phyloP scores from a whole-genome alignment of 2,113 vertebrate genomes.

The Corynorhinus townsendii region DNA sequence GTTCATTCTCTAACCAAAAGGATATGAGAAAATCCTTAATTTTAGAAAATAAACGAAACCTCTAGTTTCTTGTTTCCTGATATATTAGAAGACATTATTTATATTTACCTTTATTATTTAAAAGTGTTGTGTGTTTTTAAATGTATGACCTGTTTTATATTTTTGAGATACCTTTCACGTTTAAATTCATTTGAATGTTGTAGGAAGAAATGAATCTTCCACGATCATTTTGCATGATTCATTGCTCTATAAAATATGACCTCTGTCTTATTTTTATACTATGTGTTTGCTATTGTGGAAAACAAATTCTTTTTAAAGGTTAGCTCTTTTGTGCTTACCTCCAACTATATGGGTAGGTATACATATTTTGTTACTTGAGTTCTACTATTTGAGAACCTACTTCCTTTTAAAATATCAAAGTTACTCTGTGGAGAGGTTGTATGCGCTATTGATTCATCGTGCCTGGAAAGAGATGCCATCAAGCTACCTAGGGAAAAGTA shows the following conservation, averaged over 20 bases:
- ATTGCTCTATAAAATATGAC: background rate
- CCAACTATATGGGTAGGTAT: background rate
- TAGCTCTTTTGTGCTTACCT: background rate
- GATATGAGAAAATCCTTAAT: background rate
- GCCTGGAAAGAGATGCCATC: slow-evolving; percentile 53
- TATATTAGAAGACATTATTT: background rate
- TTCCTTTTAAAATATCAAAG: slow-evolving; percentile 47
- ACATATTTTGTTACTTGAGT: background rate
- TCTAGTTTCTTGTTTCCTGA: slow-evolving; percentile 27
- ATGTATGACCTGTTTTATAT: background rate
- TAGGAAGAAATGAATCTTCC: slow-evolving; percentile 5
- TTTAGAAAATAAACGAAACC: slow-evolving; percentile 28
- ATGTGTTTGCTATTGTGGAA: background rate
- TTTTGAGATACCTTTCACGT: slow-evolving; percentile 21
- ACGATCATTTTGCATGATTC: background rate
- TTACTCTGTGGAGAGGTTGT: background rate
- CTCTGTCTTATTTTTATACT: background rate
- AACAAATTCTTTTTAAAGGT: slow-evolving; percentile 31
- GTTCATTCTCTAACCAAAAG: background rate
- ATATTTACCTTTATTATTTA: slow-evolving; percentile 29
- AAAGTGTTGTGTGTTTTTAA: background rate
- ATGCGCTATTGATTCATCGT: slow-evolving; percentile 27
- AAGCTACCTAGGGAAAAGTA: slow-evolving; percentile 12
- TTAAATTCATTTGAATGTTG: background rate
- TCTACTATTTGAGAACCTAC: slow-evolving; percentile 14